Base-by-base conservation (phyloP, 2,797 vertebrate species). In the Morelia viridis region DNA sequence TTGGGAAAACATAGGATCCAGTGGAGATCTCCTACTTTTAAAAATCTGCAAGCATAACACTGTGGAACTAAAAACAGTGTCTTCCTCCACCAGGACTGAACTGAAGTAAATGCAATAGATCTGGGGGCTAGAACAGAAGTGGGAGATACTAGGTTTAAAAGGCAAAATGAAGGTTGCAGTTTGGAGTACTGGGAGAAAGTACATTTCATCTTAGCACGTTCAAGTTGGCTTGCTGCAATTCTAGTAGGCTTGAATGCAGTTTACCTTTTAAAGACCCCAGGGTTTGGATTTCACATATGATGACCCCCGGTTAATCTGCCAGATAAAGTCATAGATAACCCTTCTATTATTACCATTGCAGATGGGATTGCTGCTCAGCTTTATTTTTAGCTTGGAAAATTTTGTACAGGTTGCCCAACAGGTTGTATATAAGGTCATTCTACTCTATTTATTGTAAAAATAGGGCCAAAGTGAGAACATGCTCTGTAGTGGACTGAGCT, bases 331-430 rank as follows among this genome's bases (percentile, higher is more conserved):
- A 7, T 46, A 64, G 4, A 71, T 17, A n/a, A 11, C 0, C 31
- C n/a, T 15, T 62, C 92, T 94, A 91, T 24, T 90, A 94, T 95
- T 92, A 95, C 6, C 90, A 94, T 95, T 90, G 94, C 5, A 35
- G 93, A 93, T 95, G 90, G 22, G 92, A 91, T 93, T 90, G 92
- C 94, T 28, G 15, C 28, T 94, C 1, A 0, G 92, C 57, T 68
- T 94, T 96, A 96, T 96, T 96, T 97, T 96, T 96, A 96, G 95
- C 93, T 92, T 85, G 89, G 41, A 11, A 41, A 92, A 91, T 92
- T 95, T 85, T 95, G 89, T 95, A 92, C 41, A 91, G 91, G 94
- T 95, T 96, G 35, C 85, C 46, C 0, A 0, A 2, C 24, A 0
- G 88, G 92, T 93, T 90, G 89, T 0, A 0, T 89, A 80, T 94